Base-by-base conservation (phyloP, 2,888 invertebrate species). In the Troilus luridus region DNA sequence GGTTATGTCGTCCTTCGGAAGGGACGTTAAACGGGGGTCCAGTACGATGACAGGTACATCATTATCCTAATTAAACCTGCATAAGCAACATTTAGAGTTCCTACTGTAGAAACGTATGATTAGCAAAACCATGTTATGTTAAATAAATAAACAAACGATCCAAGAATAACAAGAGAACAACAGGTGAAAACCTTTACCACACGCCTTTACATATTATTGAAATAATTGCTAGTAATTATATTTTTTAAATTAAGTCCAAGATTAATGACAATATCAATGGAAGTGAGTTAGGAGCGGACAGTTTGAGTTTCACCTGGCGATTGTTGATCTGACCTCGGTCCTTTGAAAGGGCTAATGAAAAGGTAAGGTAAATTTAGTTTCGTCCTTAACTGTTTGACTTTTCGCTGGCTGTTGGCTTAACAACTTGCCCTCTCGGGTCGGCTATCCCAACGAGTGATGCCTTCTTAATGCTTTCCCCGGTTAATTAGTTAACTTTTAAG, bases 321-420 rank as follows among this genome's bases (percentile, higher is more conserved):
- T 62, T 62, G 62, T 62, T 62, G 62, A 5, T 41, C 41, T 41
- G 41, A 41, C 41, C 41, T 5, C 41, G 64, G n/a, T 64, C 64
- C 64, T 64, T 64, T 64, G 11, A 10, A n/a, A 64, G 1, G 21
- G 3, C 64, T 64, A 64, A 64, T 64, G 64, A 64, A 64, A 64
- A 64, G 64, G 64, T 64, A 64, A 64, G 64, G 64, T 64, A 64
- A 64, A 64, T n/a, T 64, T n/a, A 64, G 64, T 64, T 64, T n/a
- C n/a, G 21, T 64, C 64, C 64, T 64, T 64, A 41, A 1, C 64
- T 64, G 64, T 64, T 64, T 64, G 64, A 64, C n/a, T 64, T 62
- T 62, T 62, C 19, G 62, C 10, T n/a, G 14, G 10, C 6, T 64
- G 64, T 64, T 64, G 64, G 64, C n/a, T 64, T 64, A 64, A n/a